A percentile compares a stretch with the other conserved stretches of the same genome.
Conservation (phyloP, 2,888 invertebrate genomes). For the Cheilosia pagana region DNA sequence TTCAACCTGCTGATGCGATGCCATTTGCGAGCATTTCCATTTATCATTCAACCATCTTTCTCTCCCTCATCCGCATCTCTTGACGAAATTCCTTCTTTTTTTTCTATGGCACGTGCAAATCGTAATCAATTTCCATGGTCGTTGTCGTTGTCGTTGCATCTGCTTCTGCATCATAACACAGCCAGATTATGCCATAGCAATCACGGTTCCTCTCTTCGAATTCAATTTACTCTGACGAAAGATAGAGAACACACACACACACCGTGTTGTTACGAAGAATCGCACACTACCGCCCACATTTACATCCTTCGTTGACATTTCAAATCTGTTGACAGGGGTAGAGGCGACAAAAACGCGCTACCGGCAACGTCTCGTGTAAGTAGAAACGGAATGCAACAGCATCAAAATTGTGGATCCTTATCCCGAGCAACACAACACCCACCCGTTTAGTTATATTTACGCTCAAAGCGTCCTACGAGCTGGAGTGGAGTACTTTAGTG, state of each 20-base stretch:
- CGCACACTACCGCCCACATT: conserved; percentile 9
- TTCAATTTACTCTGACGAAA: conserved; percentile 68
- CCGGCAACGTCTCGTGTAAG: conserved; percentile 1
- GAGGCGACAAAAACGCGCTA: conserved; percentile 30
- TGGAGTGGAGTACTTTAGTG: conserved; percentile 10
- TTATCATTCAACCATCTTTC: too few species aligned
- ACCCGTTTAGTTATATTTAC: conserved; percentile 22
- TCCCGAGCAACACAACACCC: conserved; percentile 9
- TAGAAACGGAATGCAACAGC: conserved; percentile 51
- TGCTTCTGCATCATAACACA: conserved; percentile 49
- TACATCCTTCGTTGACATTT: conserved; percentile 63
- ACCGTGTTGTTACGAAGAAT: not conserved
- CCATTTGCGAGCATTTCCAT: too few species aligned
- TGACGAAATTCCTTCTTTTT: too few species aligned
- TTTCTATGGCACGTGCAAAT: conserved; percentile 10
- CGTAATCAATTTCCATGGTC: conserved; percentile 52
- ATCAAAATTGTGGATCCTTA: conserved; percentile 29
- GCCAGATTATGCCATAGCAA: conserved; percentile 62
- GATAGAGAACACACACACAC: conserved; percentile 7
- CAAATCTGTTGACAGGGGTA: conserved; percentile 57
- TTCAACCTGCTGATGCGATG: too few species aligned
- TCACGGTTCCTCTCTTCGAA: conserved; percentile 45
- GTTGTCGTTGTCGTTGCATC: conserved; percentile 27
- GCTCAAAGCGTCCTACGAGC: not conserved
- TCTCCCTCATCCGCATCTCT: too few species aligned